Percentiles rank a stretch among this genome's conserved stretches.
Conservation (phyloP, 2,888 invertebrate species). For the Aromia moschata region DNA sequence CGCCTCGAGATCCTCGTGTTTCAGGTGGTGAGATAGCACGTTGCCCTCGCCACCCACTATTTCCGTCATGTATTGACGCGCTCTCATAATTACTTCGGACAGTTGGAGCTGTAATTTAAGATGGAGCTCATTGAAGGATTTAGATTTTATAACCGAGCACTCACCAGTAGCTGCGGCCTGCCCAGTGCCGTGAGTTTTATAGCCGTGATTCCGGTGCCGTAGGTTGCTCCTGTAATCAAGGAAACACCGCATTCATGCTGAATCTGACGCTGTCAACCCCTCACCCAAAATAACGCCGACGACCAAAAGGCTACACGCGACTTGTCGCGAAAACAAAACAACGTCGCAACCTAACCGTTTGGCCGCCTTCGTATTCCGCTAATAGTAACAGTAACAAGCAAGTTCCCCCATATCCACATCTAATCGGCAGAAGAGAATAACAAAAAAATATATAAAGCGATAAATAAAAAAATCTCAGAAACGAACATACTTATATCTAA, state of each 20-base stretch:
- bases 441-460: conserved; percentile 15
- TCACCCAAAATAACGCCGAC: conserved; percentile 6
- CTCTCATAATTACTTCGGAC: conserved; percentile 96
- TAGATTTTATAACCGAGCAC: conserved; percentile 53
- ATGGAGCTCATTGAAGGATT: neutral
- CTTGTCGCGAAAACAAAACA: neutral
- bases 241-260: conserved; percentile 26
- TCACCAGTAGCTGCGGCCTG: conserved; percentile 94
- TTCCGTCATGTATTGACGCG: conserved; percentile 92
- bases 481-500: conserved; percentile 6
- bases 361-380: neutral
- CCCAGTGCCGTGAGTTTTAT: conserved; percentile 97
- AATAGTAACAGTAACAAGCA: neutral
- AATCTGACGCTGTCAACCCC: conserved; percentile 8
- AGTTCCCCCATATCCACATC: neutral
- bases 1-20: conserved; percentile 85
- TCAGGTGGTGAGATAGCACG: conserved; percentile 86
- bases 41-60: conserved; percentile 89
- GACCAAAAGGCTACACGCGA: conserved; percentile 4
- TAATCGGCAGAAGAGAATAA: conserved; percentile 12
- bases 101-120: conserved; percentile 81
- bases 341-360: neutral
- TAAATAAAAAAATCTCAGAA: conserved; percentile 1
- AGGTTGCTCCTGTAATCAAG: conserved; percentile 80
- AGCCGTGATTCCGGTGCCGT: conserved; percentile 96